Evolutionary conservation across 2,888 invertebrate genomes (phyloP), one percentile per base, ranked within the genome.

Genomic region (Sminthurides aquaticus): DNA sequence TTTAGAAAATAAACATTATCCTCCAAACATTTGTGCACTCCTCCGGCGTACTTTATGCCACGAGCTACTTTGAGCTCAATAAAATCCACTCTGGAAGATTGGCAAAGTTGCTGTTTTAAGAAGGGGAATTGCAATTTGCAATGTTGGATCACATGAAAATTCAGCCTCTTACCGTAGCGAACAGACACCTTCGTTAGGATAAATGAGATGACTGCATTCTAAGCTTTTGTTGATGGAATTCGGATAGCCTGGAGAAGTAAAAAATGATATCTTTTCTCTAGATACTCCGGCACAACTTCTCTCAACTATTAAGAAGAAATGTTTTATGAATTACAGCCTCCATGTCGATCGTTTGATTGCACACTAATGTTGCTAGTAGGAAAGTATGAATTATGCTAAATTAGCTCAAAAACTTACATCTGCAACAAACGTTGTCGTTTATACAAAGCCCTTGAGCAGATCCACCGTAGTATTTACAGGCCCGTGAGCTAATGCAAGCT

Each of bases 201-300:
- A 69, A 15, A 78, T 58, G 59, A 77, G 75, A 67, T 75, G 77
- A 64, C 77, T 77, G 67, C 78, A 78, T 24, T 77, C 77, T 24
- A 77, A 62, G 28, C 77, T 76, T 3, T 76, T 77, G 49, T 73
- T 71, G 3, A 76, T 70, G 49, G 72, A 73, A 0, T 66, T 68
- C 2, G 77, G 76, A 66, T 72, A 76, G 11, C 75, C 72, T 3
- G 78, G 78, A 0, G 77, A 78, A 59, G 75, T 69, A 62, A 78
- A 76, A 64, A 77, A 78, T 1, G 77, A 75, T 5, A 77, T 69
- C 65, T 72, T 74, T 64, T 78, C 76, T 25, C 69, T 60, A 0
- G 77, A 75, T 1, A 76, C 70, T 63, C 76, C 77, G 5, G 77
- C 77, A 69, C 78, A 78, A 0, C 76, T 75, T 57, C 76, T 69